Percentiles rank a stretch among this genome's conserved stretches.
Conservation (phyloP, 2,888 invertebrate genomes). For the Chrysodeixis includens region DNA sequence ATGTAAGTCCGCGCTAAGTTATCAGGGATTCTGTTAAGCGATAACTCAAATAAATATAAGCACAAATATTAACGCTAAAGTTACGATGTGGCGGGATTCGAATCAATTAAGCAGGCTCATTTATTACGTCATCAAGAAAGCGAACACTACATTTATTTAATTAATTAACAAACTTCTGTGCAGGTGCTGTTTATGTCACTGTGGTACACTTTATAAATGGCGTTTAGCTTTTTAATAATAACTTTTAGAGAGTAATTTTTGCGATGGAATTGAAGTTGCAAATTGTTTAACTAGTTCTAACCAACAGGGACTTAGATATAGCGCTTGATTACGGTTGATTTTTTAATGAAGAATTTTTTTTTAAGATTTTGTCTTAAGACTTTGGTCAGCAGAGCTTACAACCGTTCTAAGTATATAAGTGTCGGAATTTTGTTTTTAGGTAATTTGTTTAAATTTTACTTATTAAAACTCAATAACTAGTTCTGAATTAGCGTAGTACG, state of each 20-base stretch:
- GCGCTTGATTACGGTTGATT: not conserved
- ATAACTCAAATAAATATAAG: slow-evolving; percentile 42
- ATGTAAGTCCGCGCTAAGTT: slow-evolving; percentile 42
- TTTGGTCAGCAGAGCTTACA: no score
- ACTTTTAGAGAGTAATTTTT: slow-evolving; percentile 16
- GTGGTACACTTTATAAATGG: slow-evolving; percentile 18
- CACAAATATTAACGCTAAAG: slow-evolving; percentile 45
- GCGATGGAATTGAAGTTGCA: not conserved
- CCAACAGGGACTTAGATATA: not conserved
- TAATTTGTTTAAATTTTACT: no score
- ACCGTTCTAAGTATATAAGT: no score
- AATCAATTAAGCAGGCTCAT: slow-evolving; percentile 55
- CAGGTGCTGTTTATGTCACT: slow-evolving; percentile 44
- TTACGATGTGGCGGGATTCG: slow-evolving; percentile 52
- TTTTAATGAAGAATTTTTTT: not conserved
- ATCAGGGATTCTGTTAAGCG: slow-evolving; percentile 36
- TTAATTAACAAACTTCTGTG: slow-evolving; percentile 48
- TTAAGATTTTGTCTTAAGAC: not conserved
- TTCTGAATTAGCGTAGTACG: no score
- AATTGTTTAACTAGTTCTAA: not conserved
- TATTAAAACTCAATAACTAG: no score
- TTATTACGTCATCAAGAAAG: slow-evolving; percentile 55
- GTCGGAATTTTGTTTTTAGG: no score
- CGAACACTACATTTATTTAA: slow-evolving; percentile 48
- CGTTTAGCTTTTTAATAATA: slow-evolving; percentile 16